phyloP scores from a whole-genome alignment of 2,888 invertebrate genomes.

The Odontothrips loti region DNA sequence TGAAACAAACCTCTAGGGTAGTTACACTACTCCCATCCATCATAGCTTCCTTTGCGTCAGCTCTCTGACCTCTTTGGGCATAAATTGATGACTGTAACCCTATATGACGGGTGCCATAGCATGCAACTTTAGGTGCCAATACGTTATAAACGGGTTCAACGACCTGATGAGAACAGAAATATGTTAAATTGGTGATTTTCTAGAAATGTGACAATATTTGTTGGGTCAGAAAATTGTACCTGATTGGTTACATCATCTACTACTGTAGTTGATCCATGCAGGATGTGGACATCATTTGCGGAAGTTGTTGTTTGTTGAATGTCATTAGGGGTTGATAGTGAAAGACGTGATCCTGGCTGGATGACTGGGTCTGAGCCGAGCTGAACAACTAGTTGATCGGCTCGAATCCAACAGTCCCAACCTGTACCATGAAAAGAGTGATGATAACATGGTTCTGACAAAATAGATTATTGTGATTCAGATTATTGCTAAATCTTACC shows the following conservation, averaged over 20 bases:
- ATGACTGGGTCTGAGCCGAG: background rate
- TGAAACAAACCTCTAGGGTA: background rate
- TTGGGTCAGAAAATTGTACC: background rate
- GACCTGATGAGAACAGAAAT: background rate
- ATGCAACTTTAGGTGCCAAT: background rate
- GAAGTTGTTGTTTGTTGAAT: background rate
- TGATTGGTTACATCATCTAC: slow-evolving; percentile 2
- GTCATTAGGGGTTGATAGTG: background rate
- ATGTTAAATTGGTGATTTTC: background rate
- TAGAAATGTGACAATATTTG: background rate
- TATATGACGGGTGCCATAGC: background rate
- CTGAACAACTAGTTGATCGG: background rate
- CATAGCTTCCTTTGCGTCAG: background rate
- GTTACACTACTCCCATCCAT: background rate
- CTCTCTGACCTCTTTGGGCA: background rate
- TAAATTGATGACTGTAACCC: background rate
- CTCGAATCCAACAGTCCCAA: slow-evolving; percentile 9
- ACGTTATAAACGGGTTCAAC: slow-evolving; percentile 13
- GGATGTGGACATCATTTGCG: background rate
- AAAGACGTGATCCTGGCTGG: background rate
- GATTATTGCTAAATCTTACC: background rate
- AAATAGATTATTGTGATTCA: too few relatives aligned
- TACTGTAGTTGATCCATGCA: background rate
- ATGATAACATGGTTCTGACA: background rate
- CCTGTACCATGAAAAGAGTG: background rate